These are phyloP conservation scores for Psammodynastes pulverulentus DNA, from an alignment of 2,113 vertebrate species.

Conservation along the genomic window DNA sequence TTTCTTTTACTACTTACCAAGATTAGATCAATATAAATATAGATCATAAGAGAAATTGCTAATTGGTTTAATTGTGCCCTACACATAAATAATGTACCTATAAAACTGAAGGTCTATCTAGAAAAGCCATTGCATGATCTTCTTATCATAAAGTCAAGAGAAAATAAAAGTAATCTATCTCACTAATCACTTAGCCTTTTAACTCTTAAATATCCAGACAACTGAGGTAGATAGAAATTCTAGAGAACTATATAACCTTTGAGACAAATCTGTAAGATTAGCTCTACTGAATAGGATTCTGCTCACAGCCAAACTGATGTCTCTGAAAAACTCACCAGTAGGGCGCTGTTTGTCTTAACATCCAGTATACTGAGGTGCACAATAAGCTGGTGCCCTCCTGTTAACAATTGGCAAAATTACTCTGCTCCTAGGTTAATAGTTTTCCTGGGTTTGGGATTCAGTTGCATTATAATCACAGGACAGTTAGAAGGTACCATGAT, in stretches of 20 bases:
- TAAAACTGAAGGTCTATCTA: not conserved
- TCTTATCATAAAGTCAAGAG: not conserved
- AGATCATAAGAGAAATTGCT: not conserved
- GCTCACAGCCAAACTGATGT: not conserved
- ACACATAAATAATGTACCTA: conserved; percentile 19
- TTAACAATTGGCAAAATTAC: not conserved
- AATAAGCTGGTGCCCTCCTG: not conserved
- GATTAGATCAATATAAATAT: not conserved
- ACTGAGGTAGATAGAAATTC: not conserved
- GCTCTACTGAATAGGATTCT: not conserved
- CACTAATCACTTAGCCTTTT: not conserved
- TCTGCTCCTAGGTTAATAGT: not conserved
- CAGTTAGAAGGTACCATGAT: not conserved
- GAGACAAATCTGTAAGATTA: not conserved
- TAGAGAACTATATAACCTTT: not conserved
- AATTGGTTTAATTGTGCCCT: not conserved
- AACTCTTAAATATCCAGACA: not conserved
- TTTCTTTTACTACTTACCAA: not conserved
- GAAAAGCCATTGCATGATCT: not conserved
- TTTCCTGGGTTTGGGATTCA: not conserved
- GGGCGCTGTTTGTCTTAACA: not conserved
- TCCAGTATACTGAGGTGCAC: no score
- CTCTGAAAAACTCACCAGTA: not conserved
- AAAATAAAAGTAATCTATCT: not conserved
- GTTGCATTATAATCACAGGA: not conserved